A percentile compares a stretch with the other conserved stretches of the same genome.
Evolutionary conservation across 2,888 invertebrate genomes (phyloP).

Genomic region (Junonia oenone): DNA sequence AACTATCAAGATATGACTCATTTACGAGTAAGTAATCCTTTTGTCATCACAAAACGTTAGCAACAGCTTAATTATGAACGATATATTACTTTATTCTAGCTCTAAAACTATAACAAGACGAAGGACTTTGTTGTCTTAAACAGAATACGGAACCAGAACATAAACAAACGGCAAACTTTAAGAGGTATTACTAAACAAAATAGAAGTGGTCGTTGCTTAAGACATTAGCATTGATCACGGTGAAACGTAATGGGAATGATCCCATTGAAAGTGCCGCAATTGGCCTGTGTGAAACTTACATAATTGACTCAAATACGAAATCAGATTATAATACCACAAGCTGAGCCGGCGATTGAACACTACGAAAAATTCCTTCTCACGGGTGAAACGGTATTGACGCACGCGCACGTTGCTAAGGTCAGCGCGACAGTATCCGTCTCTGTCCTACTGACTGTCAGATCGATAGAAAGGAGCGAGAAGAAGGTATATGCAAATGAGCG

Average conservation of each 20-base stretch:
- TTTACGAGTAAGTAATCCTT: no score
- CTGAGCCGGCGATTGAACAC: constrained; percentile 42
- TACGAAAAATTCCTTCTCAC: constrained; percentile 70
- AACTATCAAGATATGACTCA: no score
- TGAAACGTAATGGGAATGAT: constrained; percentile 20
- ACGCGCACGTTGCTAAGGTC: constrained; percentile 61
- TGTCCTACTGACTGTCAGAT: constrained; percentile 34
- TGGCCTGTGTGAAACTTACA: constrained; percentile 21
- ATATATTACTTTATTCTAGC: no score
- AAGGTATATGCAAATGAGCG: constrained; percentile 56
- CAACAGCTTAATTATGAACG: no score
- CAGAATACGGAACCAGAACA: not conserved
- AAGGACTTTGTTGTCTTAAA: not conserved
- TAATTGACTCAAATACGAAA: constrained; percentile 26
- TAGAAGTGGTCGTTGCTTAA: constrained; percentile 17
- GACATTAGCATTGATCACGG: constrained; percentile 19
- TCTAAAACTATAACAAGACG: not conserved
- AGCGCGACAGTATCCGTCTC: constrained; percentile 46
- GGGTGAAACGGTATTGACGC: constrained; percentile 64
- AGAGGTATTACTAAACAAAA: constrained; percentile 18
- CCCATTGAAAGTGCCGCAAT: constrained; percentile 17
- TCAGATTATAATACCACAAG: constrained; percentile 47
- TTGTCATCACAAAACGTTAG: no score
- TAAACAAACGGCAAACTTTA: not conserved
- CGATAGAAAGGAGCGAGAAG: constrained; percentile 19